Base-by-base conservation (phyloP, 2,797 vertebrate species). In the Coccyzus lansbergi region DNA sequence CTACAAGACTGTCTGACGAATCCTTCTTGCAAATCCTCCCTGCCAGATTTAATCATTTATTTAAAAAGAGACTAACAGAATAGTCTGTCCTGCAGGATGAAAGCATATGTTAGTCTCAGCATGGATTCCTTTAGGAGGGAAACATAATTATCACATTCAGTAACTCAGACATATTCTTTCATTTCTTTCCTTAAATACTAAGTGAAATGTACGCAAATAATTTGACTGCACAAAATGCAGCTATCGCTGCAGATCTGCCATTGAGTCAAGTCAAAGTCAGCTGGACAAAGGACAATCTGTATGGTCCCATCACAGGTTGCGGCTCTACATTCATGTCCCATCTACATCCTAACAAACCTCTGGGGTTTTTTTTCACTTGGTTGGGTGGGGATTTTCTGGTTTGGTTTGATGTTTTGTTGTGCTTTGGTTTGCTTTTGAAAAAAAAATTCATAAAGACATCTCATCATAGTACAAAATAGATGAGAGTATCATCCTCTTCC, bases 41-140 rank as follows among this genome's bases (percentile, higher is more conserved):
- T 92, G 92, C 58, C 84, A 96, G 93, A 51, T 91, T 88, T 89
- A 93, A 93, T 95, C 33, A 91, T 93, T 91, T 89, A 91, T 94
- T 96, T 96, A 62, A 83, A 92, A 92, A 95, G 68, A 95, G 81
- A 92, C 94, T 85, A 94, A 94, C 81, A 90, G 77, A 96, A 89
- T 72, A 95, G 71, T 92, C 92, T 95, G 71, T 96, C 92, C 94
- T 95, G 90, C 86, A 96, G 84, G 86, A 93, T 59, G 78, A 93
- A 94, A 87, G 84, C 94, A 83, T 82, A 79, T 87, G 92, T 81
- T 87, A 80, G 75, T 85, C 90, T 92, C 84, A 87, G 92, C 5
- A 0, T 48, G 62, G 84, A 93, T 92, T 95, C 90, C 90, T 96
- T 71, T 28, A 91, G 92, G 88, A 92, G 64, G 26, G 58, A 91